Conservation (phyloP, 2,888 invertebrate genomes). For the Drosophila kanekoi region DNA sequence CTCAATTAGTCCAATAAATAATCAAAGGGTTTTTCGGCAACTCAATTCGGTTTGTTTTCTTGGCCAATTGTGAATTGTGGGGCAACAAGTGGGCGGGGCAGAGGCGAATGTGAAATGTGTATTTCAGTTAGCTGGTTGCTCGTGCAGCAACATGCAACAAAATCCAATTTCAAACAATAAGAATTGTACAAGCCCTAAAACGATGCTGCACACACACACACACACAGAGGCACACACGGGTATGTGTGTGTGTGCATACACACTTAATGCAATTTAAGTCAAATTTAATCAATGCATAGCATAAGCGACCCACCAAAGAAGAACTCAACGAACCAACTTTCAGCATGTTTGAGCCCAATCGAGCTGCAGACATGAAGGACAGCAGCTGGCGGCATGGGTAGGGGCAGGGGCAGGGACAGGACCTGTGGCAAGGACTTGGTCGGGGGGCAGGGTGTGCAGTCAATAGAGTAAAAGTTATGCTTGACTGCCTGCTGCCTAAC, state of each 20-base stretch:
- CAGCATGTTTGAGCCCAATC: conserved; percentile 64
- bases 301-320: conserved; percentile 52
- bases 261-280: conserved; percentile 76
- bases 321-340: conserved; percentile 57
- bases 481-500: conserved; percentile 58
- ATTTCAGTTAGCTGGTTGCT: conserved; percentile 18
- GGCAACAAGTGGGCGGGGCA: conserved; percentile 65
- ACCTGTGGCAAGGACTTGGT: too few species aligned
- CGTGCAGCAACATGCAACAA: conserved; percentile 38
- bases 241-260: conserved; percentile 27
- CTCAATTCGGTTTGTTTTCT: conserved; percentile 38
- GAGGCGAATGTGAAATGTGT: neutral
- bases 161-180: conserved; percentile 69
- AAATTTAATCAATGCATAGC: conserved; percentile 77
- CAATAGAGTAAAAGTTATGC: conserved; percentile 80
- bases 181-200: conserved; percentile 46
- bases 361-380: conserved; percentile 47
- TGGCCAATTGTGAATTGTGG: conserved; percentile 48
- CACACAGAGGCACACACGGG: conserved; percentile 2
- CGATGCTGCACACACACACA: conserved; percentile 37
- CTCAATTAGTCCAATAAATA: conserved; percentile 70
- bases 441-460: conserved; percentile 35
- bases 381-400: neutral
- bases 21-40: conserved; percentile 38
- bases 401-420: neutral